A percentile compares a stretch with the other conserved stretches of the same genome.
These are phyloP conservation scores for Ailuropoda melanoleuca DNA, from an alignment of 2,113 vertebrate species.

Conservation along the genomic window DNA sequence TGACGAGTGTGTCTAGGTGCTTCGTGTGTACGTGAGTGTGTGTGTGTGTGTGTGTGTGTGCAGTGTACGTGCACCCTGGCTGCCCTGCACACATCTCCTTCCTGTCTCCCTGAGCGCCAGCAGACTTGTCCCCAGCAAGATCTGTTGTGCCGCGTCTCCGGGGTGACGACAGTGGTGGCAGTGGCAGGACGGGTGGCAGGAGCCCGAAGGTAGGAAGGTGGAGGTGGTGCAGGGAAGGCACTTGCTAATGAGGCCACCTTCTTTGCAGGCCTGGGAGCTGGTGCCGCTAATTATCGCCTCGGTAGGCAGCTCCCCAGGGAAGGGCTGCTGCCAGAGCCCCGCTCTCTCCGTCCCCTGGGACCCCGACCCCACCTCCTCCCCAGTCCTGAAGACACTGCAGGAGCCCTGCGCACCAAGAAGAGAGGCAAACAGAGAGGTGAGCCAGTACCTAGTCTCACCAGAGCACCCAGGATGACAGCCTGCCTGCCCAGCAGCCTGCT, in stretches of 20 bases:
- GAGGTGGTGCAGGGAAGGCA: not conserved
- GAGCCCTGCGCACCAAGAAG: not conserved
- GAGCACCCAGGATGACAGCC: not conserved
- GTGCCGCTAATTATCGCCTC: not conserved
- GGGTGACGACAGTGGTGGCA: not conserved
- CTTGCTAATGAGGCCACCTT: conserved; percentile 61
- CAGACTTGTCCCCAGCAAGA: not conserved
- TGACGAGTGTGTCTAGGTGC: too few relatives aligned
- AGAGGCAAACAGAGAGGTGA: not conserved
- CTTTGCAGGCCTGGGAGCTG: not conserved
- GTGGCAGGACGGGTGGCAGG: not conserved
- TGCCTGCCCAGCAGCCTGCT: not conserved
- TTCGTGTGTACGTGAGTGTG: not conserved
- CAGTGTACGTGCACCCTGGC: not conserved
- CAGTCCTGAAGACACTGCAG: not conserved
- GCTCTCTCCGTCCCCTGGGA: not conserved
- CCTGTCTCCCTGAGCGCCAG: not conserved
- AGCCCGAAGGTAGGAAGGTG: not conserved
- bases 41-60: not conserved
- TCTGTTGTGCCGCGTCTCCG: not conserved
- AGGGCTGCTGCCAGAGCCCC: not conserved
- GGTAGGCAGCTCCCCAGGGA: conserved; percentile 43
- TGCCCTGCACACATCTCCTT: not conserved
- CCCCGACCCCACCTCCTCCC: not conserved
- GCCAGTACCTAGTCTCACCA: not conserved